phyloP scores from a whole-genome alignment of 2,113 vertebrate species.

The Leiothrix lutea region DNA sequence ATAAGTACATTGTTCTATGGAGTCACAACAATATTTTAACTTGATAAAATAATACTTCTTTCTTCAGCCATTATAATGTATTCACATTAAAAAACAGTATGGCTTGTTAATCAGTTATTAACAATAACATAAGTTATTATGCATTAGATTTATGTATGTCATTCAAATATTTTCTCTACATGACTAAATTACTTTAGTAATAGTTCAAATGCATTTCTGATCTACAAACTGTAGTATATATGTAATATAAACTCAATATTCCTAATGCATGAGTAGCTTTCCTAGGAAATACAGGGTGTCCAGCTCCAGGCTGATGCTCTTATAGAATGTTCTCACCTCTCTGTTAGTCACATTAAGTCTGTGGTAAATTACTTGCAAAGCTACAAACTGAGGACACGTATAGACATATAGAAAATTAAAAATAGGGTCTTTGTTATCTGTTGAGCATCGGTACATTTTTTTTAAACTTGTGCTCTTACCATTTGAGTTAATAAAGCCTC shows the following conservation, averaged over 20 bases:
- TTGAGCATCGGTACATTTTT: neutral
- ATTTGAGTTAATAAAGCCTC: neutral
- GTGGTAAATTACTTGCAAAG: neutral
- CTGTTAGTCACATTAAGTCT: neutral
- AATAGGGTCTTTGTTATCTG: neutral
- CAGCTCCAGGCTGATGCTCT: fast-evolving
- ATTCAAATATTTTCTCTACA: neutral
- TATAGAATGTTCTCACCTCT: neutral
- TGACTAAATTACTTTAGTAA: neutral
- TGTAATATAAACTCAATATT: neutral
- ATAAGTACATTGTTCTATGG: neutral
- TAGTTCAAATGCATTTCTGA: neutral
- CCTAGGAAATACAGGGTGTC: neutral
- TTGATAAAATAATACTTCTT: neutral
- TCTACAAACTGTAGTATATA: neutral
- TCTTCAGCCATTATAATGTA: neutral
- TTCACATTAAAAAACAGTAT: neutral
- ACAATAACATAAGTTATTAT: too few species aligned
- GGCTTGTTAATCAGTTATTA: neutral
- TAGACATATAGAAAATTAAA: neutral
- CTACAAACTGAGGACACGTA: neutral
- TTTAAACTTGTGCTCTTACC: neutral
- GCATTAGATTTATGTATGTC: neutral
- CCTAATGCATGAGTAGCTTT: neutral
- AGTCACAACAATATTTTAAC: neutral